Conservation (phyloP, 2,797 vertebrate genomes). For the Mus caroli region DNA sequence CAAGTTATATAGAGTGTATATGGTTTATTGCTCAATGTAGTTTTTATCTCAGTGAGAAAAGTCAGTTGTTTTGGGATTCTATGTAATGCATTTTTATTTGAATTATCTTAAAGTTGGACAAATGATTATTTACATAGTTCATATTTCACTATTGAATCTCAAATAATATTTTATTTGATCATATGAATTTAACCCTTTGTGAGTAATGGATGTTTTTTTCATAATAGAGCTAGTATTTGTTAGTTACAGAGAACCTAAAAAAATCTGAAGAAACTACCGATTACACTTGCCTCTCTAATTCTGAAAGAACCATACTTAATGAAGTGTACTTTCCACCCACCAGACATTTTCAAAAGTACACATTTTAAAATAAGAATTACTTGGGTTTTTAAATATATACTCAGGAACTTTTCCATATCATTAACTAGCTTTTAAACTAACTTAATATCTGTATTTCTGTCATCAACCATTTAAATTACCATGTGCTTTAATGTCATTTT, state of each 20-base stretch:
- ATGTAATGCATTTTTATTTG: conserved; percentile 39
- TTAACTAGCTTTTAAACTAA: conserved; percentile 29
- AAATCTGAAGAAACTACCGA: conserved; percentile 34
- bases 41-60: conserved; percentile 58
- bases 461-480: background rate
- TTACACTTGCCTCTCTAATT: background rate
- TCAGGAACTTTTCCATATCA: conserved; percentile 15
- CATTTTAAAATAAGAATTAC: background rate
- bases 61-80: background rate
- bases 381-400: background rate
- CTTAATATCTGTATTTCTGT: background rate
- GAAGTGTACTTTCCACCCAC: background rate
- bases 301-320: conserved; percentile 35
- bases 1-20: background rate
- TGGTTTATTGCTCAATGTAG: background rate
- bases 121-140: background rate
- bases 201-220: conserved; percentile 6
- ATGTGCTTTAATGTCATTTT: background rate
- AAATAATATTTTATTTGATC: conserved; percentile 12
- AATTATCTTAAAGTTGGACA: conserved; percentile 25
- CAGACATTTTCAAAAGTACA: conserved; percentile 17
- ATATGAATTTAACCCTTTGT: conserved; percentile 17
- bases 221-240: conserved; percentile 1
- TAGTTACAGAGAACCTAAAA: conserved; percentile 37
- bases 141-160: conserved; percentile 38